A percentile compares a stretch with the other conserved stretches of the same genome.
phyloP scores from a whole-genome alignment of 2,113 vertebrate species.

The Microtus oregoni region DNA sequence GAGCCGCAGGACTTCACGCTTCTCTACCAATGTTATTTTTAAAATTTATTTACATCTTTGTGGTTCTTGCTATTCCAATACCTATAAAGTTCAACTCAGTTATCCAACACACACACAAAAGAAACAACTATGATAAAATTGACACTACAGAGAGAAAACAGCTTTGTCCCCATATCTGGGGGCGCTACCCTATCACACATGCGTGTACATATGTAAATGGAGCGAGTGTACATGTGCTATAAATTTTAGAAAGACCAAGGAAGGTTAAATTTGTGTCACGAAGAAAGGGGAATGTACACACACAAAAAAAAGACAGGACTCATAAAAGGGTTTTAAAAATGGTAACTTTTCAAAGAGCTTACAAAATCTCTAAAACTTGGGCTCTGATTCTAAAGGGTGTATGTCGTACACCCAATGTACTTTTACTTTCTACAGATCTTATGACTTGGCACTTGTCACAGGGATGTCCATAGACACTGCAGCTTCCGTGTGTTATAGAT shows the following conservation, averaged over 20 bases:
- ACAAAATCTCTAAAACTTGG: neutral
- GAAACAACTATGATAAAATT: neutral
- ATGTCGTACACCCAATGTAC: neutral
- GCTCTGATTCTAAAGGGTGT: neutral
- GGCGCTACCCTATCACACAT: neutral
- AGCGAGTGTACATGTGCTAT: too few species aligned
- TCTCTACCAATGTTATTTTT: neutral
- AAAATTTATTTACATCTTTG: neutral
- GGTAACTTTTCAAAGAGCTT: neutral
- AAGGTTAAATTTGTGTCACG: too few species aligned
- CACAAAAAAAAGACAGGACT: neutral
- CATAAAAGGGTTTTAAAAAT: neutral
- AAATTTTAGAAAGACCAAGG: neutral
- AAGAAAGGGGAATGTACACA: neutral
- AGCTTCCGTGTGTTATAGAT: neutral
- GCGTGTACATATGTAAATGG: neutral
- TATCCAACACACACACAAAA: too few species aligned
- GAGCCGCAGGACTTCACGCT: neutral
- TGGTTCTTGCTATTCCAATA: neutral
- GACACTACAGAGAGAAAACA: neutral
- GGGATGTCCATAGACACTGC: neutral
- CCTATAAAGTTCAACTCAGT: neutral
- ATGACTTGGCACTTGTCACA: neutral
- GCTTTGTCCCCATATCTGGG: neutral
- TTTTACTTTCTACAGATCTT: neutral